Evolutionary conservation across 2,888 invertebrate species (phyloP).

Genomic region (Masnerella sp.): DNA sequence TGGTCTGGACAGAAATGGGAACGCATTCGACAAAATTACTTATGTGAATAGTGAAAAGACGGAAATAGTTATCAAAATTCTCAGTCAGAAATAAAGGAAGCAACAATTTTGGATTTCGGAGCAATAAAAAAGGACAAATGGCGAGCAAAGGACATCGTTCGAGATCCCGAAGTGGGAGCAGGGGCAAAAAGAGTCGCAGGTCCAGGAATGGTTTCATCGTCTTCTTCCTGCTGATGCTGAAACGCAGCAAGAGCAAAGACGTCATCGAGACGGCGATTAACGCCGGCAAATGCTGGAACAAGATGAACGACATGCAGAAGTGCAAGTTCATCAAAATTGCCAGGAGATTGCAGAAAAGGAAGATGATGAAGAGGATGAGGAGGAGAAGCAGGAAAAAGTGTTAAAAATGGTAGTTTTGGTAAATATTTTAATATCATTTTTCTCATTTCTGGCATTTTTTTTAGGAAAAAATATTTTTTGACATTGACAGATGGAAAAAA

Average conservation of each 20-base stretch:
- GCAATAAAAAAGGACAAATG: constrained; percentile 3
- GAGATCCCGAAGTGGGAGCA: constrained; percentile 8
- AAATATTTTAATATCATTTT: not conserved
- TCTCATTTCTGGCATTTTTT: not conserved
- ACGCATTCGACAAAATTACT: too few relatives aligned
- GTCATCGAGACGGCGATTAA: constrained; percentile 39
- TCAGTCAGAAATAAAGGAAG: too few relatives aligned
- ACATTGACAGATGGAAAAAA: too few relatives aligned
- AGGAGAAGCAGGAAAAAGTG: not conserved
- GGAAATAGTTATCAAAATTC: not conserved
- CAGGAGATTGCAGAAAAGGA: not conserved
- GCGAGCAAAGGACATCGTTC: not conserved
- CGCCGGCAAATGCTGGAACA: constrained; percentile 58
- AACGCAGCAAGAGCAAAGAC: constrained; percentile 18
- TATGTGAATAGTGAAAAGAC: too few relatives aligned
- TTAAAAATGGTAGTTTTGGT: not conserved
- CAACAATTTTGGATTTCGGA: too few relatives aligned
- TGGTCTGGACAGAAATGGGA: too few relatives aligned
- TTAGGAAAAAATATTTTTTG: not conserved
- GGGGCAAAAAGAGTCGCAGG: not conserved
- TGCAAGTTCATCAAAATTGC: constrained; percentile 45
- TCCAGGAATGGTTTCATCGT: constrained; percentile 52
- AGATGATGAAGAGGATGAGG: not conserved
- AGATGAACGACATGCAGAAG: constrained; percentile 28
- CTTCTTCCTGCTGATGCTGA: constrained; percentile 41